A percentile compares a stretch with the other conserved stretches of the same genome.
Conservation (phyloP, 2,113 vertebrate species). For the Gnathonemus echidnorhynchus region DNA sequence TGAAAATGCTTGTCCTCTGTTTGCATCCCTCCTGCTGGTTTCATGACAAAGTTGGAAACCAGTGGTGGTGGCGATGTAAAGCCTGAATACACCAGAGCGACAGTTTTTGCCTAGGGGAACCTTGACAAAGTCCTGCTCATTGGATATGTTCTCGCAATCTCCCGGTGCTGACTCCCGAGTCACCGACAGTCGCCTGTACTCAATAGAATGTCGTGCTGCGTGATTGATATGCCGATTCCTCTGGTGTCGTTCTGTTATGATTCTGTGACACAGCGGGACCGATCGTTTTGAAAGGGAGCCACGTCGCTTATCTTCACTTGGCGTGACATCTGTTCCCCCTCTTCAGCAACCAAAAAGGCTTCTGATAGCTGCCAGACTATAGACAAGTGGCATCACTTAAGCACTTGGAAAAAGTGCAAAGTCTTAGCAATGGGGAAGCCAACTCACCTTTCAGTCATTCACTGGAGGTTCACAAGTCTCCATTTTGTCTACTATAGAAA, state of each 20-base stretch:
- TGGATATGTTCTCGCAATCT: not conserved
- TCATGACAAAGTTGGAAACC: not conserved
- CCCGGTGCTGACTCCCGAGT: not conserved
- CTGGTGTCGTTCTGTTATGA: not conserved
- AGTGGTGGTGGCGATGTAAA: not conserved
- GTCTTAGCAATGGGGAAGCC: not conserved
- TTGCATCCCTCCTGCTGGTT: not conserved
- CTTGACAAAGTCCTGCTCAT: conserved; percentile 6
- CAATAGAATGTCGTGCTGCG: not conserved
- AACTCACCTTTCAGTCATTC: not conserved
- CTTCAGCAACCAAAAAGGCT: not conserved
- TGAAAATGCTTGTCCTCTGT: not conserved
- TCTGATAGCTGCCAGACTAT: not conserved
- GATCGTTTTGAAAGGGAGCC: conserved; percentile 3
- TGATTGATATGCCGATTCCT: conserved; percentile 8
- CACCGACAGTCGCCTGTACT: not conserved
- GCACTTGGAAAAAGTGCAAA: not conserved
- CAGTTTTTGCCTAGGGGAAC: conserved; percentile 4
- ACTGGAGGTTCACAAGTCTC: not conserved
- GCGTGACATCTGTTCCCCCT: conserved; percentile 7
- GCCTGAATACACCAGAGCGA: not conserved
- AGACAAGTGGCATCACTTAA: not conserved
- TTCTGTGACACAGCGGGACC: not conserved
- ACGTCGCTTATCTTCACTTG: not conserved
- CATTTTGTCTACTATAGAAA: no score